Evolutionary conservation across 1,140 invertebrate species (phyloP).

Genomic region (Drosophila grimshawi): DNA sequence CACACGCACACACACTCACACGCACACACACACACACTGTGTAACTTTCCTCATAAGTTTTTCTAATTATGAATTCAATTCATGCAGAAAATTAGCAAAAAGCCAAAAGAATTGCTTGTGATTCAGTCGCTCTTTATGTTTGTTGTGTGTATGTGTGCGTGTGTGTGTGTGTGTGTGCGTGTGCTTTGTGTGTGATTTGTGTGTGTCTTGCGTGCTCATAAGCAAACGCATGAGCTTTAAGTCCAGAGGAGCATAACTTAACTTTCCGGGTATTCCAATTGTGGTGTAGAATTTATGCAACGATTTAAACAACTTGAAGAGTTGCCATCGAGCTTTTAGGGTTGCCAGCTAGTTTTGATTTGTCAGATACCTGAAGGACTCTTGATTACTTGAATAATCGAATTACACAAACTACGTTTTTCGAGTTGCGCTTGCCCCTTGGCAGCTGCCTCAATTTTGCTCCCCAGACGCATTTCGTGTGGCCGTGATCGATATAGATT

Average conservation of each 20-base stretch:
- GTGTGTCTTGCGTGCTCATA: not conserved
- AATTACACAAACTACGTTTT: no score
- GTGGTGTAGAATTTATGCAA: no score
- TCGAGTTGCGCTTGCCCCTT: no score
- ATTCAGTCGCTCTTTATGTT: constrained; percentile 40
- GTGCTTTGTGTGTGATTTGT: constrained; percentile 5
- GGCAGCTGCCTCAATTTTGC: no score
- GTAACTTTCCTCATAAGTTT: constrained; percentile 29
- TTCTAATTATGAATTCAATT: constrained; percentile 78
- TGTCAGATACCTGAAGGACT: no score
- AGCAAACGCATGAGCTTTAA: constrained; percentile 5
- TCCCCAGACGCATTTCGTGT: no score
- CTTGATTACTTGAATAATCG: no score
- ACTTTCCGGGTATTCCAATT: not conserved
- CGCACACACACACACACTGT: not conserved
- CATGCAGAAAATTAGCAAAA: constrained; percentile 74
- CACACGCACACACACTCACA: constrained; percentile 9
- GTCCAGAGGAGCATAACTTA: not conserved
- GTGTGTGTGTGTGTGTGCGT: constrained; percentile 3
- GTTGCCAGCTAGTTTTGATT: no score
- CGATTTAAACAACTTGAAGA: no score
- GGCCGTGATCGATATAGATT: no score
- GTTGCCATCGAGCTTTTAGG: no score
- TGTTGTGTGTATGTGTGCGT: not conserved
- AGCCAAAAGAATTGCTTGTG: constrained; percentile 46